phyloP scores from a whole-genome alignment of 2,113 vertebrate genomes.

The Osmerus mordax region DNA sequence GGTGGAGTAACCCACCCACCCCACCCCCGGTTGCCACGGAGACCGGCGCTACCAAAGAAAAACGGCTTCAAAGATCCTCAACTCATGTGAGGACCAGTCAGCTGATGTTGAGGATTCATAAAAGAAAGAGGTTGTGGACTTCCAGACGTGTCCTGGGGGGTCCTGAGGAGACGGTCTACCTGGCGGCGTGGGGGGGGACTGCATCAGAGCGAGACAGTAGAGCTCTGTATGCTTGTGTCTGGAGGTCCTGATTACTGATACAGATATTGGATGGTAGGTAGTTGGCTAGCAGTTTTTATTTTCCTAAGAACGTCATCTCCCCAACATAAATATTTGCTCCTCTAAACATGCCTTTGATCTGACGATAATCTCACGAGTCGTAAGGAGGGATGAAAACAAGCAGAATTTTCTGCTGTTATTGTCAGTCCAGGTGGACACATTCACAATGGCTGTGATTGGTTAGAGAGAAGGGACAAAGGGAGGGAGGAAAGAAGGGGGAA shows the following conservation, averaged over 20 bases:
- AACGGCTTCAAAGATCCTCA: neutral
- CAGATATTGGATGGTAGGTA: neutral
- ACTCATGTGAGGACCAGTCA: conserved; percentile 16
- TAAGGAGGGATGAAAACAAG: neutral
- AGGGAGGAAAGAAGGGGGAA: conserved; percentile 16
- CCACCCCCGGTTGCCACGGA: neutral
- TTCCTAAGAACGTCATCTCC: neutral
- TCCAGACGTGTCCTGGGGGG: conserved; percentile 1
- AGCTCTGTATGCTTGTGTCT: neutral
- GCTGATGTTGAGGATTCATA: neutral
- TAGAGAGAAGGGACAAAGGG: conserved; percentile 23
- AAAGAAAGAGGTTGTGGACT: neutral
- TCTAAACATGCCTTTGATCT: neutral
- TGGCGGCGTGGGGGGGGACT: neutral
- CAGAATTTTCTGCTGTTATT: neutral
- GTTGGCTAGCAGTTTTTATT: neutral
- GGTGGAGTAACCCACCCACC: neutral
- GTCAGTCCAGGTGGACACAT: conserved; percentile 11
- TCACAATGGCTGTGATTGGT: conserved; percentile 32
- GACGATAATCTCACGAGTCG: neutral
- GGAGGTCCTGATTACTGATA: neutral
- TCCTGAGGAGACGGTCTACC: conserved; percentile 11
- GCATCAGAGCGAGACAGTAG: neutral
- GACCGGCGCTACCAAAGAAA: neutral
- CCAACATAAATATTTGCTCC: neutral